phyloP scores from a whole-genome alignment of 2,797 vertebrate genomes.

The Peromyscus melanophrys region DNA sequence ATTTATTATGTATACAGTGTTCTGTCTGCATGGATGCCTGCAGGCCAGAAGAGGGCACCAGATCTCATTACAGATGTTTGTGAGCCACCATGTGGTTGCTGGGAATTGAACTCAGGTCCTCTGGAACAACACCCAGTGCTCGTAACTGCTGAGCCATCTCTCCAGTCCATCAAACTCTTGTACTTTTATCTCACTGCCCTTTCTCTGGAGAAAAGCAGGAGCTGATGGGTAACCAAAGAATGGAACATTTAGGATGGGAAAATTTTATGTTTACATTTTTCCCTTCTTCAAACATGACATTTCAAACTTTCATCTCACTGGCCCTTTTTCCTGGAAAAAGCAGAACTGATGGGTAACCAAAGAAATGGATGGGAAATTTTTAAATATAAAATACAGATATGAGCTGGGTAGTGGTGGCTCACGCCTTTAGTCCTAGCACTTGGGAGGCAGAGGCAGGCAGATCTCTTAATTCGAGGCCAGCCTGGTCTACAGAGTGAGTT shows the following conservation, averaged over 20 bases:
- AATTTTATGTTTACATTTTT: conserved; percentile 12
- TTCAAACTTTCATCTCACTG: not conserved
- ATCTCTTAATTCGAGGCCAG: not conserved
- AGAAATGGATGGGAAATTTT: not conserved
- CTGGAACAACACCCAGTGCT: no score
- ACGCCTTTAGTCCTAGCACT: not conserved
- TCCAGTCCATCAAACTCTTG: not conserved
- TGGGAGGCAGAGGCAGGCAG: not conserved
- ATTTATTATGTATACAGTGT: no score
- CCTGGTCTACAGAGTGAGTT: not conserved
- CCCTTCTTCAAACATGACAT: not conserved
- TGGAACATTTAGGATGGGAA: not conserved
- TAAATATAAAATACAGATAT: conserved; percentile 4
- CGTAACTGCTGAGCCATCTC: no score
- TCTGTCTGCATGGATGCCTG: no score
- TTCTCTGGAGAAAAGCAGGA: not conserved
- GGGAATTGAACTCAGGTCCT: no score
- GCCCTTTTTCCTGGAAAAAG: not conserved
- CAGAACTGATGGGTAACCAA: not conserved
- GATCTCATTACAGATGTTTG: no score
- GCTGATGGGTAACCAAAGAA: conserved; percentile 9
- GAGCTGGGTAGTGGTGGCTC: not conserved
- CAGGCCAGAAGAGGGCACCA: no score
- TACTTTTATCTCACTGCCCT: not conserved
- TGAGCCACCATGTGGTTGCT: no score